Evolutionary conservation across 2,797 vertebrate species (phyloP).

Genomic region (Erpetoichthys calabaricus): DNA sequence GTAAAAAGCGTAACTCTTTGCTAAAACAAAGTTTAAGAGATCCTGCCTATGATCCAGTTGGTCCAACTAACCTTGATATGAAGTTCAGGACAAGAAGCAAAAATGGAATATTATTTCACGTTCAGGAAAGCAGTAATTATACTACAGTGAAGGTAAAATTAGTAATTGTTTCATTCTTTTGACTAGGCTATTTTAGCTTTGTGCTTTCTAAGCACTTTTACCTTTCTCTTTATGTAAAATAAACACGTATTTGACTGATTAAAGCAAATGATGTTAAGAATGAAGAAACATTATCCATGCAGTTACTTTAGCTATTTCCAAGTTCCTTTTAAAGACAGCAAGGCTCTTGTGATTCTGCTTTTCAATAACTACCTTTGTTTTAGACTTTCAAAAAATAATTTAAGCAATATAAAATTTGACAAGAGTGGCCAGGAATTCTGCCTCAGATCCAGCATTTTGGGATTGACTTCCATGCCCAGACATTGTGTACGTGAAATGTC

Average conservation of each 20-base stretch:
- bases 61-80: conserved; percentile 60
- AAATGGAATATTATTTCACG: conserved; percentile 71
- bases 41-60: conserved; percentile 9
- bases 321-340: conserved; percentile 25
- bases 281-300: too few relatives aligned
- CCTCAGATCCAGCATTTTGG: too few relatives aligned
- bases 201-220: conserved; percentile 25
- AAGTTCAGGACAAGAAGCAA: conserved; percentile 89
- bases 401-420: conserved; percentile 24
- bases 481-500: too few relatives aligned
- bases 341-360: conserved; percentile 28
- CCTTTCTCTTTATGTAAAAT: conserved; percentile 11
- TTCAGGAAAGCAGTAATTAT: conserved; percentile 94
- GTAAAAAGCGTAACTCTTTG: conserved; percentile 65
- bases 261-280: too few relatives aligned
- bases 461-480: too few relatives aligned
- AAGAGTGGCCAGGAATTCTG: too few relatives aligned
- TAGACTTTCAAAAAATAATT: conserved; percentile 33
- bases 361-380: conserved; percentile 31
- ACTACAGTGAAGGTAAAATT: conserved; percentile 78
- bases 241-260: too few relatives aligned
- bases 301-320: conserved; percentile 32
- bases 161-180: conserved; percentile 15
- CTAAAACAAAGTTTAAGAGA: conserved; percentile 43
- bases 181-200: conserved; percentile 13